Percentiles rank a stretch among this genome's conserved stretches.
phyloP scores from a whole-genome alignment of 2,113 vertebrate species.

The Arothron firmamentum region DNA sequence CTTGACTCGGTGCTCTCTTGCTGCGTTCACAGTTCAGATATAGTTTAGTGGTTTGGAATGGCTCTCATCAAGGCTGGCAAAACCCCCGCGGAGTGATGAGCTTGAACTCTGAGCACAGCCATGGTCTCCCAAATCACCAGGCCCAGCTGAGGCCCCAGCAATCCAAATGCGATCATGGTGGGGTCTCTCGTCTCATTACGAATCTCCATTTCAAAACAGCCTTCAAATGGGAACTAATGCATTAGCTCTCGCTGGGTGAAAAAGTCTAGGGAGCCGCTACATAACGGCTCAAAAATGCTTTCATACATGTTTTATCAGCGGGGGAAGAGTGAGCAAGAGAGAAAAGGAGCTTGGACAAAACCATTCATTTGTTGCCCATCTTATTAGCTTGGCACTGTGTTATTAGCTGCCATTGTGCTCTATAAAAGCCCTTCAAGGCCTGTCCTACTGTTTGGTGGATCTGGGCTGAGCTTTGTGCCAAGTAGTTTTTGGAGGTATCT shows the following conservation, averaged over 20 bases:
- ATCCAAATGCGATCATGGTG: slow-evolving; percentile 67
- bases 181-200: slow-evolving; percentile 69
- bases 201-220: slow-evolving; percentile 75
- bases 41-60: slow-evolving; percentile 55
- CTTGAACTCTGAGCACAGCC: slow-evolving; percentile 53
- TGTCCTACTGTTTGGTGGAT: slow-evolving; percentile 61
- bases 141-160: slow-evolving; percentile 58
- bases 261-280: slow-evolving; percentile 57
- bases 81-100: slow-evolving; percentile 55
- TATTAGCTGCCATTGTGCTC: slow-evolving; percentile 72
- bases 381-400: slow-evolving; percentile 71
- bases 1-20: slow-evolving; percentile 47
- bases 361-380: slow-evolving; percentile 66
- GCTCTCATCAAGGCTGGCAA: slow-evolving; percentile 48
- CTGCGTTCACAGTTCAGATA: slow-evolving; percentile 57
- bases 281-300: slow-evolving; percentile 62
- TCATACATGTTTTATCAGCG: slow-evolving; percentile 71
- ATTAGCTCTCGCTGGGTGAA: slow-evolving; percentile 56
- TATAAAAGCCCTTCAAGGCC: slow-evolving; percentile 64
- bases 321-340: slow-evolving; percentile 49
- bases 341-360: slow-evolving; percentile 61
- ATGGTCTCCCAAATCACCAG: slow-evolving; percentile 56
- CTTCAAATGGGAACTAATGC: slow-evolving; percentile 74
- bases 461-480: slow-evolving; percentile 61
- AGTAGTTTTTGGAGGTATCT: slow-evolving; percentile 65